phyloP scores from a whole-genome alignment of 2,113 vertebrate species.

The Calidris pygmaea region DNA sequence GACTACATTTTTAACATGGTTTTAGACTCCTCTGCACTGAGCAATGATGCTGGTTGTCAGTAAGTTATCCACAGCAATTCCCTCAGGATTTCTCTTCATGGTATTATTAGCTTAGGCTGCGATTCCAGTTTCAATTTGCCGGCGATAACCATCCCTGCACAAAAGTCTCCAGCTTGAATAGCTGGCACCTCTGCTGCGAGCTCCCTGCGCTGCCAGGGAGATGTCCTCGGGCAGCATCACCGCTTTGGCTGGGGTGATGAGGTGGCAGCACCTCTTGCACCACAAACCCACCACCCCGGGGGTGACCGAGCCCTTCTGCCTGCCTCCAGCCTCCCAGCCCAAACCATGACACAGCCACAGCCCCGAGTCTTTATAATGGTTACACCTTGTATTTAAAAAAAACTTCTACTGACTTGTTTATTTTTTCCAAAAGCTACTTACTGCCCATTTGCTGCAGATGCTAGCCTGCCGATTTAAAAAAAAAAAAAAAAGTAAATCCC shows the following conservation, averaged over 20 bases:
- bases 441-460: not conserved
- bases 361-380: rapidly evolving
- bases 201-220: not conserved
- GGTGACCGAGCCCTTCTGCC: not conserved
- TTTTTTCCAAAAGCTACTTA: not conserved
- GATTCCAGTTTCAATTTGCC: not conserved
- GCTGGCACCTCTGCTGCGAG: not conserved
- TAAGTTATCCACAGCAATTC: not conserved
- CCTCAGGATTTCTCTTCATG: not conserved
- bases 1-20: not conserved
- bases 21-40: not conserved
- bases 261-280: not conserved
- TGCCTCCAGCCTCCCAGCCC: not conserved
- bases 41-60: not conserved
- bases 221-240: not conserved
- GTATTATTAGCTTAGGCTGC: not conserved
- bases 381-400: not conserved
- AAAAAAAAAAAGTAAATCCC: not conserved
- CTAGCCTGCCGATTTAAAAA: not conserved
- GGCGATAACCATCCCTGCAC: not conserved
- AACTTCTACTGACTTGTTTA: not conserved
- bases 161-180: not conserved
- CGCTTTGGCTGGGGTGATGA: not conserved
- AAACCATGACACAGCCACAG: not conserved
- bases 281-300: not conserved